These are phyloP conservation scores for Sebastes fasciatus DNA, from an alignment of 2,113 vertebrate genomes.

Conservation along the genomic window DNA sequence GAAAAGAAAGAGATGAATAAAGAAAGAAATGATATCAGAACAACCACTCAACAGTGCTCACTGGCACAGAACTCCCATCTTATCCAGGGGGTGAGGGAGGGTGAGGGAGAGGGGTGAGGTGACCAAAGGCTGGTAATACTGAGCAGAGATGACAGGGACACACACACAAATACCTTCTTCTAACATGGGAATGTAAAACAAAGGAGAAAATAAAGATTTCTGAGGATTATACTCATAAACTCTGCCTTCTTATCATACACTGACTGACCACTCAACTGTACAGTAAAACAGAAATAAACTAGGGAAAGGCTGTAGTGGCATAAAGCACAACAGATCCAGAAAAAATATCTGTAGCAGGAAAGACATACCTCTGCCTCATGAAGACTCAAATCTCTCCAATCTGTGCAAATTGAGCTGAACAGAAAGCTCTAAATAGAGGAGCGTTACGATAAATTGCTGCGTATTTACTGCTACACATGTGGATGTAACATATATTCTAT, in stretches of 20 bases:
- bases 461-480: constrained; percentile 16
- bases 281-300: not conserved
- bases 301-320: not conserved
- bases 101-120: not conserved
- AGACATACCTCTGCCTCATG: constrained; percentile 22
- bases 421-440: constrained; percentile 12
- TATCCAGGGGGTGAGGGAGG: constrained; percentile 2
- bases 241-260: not conserved
- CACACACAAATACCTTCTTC: not conserved
- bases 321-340: not conserved
- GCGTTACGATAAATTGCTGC: constrained; percentile 2
- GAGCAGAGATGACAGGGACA: constrained; percentile 9
- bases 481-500: constrained; percentile 28
- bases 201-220: not conserved
- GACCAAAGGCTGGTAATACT: constrained; percentile 19
- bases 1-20: not conserved
- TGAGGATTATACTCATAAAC: not conserved
- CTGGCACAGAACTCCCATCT: constrained; percentile 47
- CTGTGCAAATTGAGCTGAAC: constrained; percentile 19
- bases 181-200: not conserved
- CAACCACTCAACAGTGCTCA: constrained; percentile 25
- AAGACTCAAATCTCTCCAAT: constrained; percentile 22
- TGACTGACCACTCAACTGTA: not conserved
- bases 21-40: constrained; percentile 11
- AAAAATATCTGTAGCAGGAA: constrained; percentile 8